Evolutionary conservation across 1,140 invertebrate species (phyloP).

Genomic region (Cecropterus lyciades): DNA sequence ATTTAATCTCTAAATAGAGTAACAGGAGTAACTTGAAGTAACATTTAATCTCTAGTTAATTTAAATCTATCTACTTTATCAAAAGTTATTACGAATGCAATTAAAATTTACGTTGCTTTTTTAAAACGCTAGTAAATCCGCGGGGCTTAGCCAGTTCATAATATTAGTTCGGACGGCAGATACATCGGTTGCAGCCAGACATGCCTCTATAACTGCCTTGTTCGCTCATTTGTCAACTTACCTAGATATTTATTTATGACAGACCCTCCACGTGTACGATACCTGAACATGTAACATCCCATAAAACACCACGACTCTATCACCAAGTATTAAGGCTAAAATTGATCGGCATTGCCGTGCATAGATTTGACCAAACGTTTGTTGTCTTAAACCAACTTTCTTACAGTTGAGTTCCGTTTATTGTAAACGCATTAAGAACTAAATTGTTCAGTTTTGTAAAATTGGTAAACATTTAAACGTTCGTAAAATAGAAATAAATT

Average conservation of each 20-base stretch:
- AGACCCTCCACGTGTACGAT: conserved; percentile 71
- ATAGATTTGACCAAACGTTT: background rate
- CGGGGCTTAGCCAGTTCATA: too few species aligned
- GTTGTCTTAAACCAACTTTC: conserved; percentile 15
- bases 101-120: too few species aligned
- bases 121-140: too few species aligned
- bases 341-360: conserved; percentile 1
- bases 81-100: too few species aligned
- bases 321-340: conserved; percentile 30
- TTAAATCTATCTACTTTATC: too few species aligned
- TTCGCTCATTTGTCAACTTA: conserved; percentile 76
- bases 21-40: too few species aligned
- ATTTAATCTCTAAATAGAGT: too few species aligned
- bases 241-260: conserved; percentile 78
- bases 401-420: conserved; percentile 20
- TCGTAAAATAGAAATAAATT: conserved; percentile 69
- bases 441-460: conserved; percentile 16
- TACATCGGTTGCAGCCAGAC: conserved; percentile 34
- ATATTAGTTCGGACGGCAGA: conserved; percentile 14
- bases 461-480: conserved; percentile 26
- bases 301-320: conserved; percentile 12
- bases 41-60: too few species aligned
- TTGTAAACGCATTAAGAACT: conserved; percentile 8
- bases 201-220: conserved; percentile 66
- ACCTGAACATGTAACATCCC: conserved; percentile 55